Percentiles rank a stretch among this genome's conserved stretches.
Evolutionary conservation across 2,113 vertebrate genomes (phyloP).

Genomic region (Cryptomyrus ogoouensis): DNA sequence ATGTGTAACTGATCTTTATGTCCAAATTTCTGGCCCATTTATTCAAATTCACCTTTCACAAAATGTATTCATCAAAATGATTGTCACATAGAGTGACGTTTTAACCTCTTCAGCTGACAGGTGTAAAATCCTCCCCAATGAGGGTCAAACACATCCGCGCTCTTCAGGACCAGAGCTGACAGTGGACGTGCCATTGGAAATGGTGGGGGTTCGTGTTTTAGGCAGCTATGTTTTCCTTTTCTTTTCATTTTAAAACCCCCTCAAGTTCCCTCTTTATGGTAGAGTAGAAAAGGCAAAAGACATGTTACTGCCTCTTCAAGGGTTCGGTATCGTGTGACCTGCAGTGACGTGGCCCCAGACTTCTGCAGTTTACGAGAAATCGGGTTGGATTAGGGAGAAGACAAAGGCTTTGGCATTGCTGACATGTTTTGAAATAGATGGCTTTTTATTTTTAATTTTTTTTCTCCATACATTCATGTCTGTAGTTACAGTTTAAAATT

Average conservation of each 20-base stretch:
- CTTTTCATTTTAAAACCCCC: not conserved
- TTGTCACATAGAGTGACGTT: not conserved
- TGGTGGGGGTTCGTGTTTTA: not conserved
- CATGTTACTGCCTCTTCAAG: not conserved
- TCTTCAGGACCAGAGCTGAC: not conserved
- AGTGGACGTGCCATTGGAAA: not conserved
- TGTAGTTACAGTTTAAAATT: conserved; percentile 1
- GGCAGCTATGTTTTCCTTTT: conserved; percentile 26
- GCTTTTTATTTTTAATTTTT: not conserved
- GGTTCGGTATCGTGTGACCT: not conserved
- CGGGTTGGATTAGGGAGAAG: not conserved
- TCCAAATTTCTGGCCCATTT: not conserved
- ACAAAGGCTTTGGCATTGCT: not conserved
- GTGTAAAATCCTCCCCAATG: not conserved
- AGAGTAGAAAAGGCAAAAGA: not conserved
- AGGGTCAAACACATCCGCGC: not conserved
- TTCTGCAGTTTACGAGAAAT: not conserved
- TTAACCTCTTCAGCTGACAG: not conserved
- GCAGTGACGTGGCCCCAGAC: not conserved
- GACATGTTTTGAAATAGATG: not conserved
- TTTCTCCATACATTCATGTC: not conserved
- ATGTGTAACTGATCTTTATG: not conserved
- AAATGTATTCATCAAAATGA: not conserved
- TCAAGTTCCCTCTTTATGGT: not conserved
- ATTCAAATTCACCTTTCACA: not conserved